Conservation (phyloP, 2,888 invertebrate genomes). For the Philaethria dido region DNA sequence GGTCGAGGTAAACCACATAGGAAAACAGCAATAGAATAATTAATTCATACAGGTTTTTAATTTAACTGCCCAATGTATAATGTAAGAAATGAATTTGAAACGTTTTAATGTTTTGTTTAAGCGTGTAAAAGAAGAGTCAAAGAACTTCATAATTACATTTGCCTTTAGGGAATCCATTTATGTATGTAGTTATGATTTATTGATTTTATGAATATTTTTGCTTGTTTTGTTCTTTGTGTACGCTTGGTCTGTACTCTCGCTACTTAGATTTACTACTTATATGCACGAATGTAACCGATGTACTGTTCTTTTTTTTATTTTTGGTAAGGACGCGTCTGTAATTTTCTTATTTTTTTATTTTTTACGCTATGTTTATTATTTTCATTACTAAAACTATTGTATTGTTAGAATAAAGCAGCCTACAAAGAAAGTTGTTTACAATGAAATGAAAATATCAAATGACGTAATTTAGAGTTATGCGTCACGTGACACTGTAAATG, state of each 20-base stretch:
- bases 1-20: conserved; percentile 14
- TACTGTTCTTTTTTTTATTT: too few species aligned
- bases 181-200: too few species aligned
- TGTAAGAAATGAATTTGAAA: not conserved
- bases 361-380: not conserved
- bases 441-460: not conserved
- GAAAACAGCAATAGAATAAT: conserved; percentile 14
- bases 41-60: conserved; percentile 6
- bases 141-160: not conserved
- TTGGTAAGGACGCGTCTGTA: too few species aligned
- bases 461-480: not conserved
- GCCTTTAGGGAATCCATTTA: too few species aligned
- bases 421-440: not conserved
- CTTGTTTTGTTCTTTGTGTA: too few species aligned
- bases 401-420: not conserved
- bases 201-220: too few species aligned
- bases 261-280: too few species aligned
- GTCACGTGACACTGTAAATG: not conserved
- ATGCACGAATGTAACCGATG: too few species aligned
- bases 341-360: not conserved
- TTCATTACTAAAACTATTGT: not conserved
- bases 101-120: not conserved
- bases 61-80: not conserved
- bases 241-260: too few species aligned
- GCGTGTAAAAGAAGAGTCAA: not conserved